Evolutionary conservation across 2,888 invertebrate genomes (phyloP).

Genomic region (Hydraecia micacea): DNA sequence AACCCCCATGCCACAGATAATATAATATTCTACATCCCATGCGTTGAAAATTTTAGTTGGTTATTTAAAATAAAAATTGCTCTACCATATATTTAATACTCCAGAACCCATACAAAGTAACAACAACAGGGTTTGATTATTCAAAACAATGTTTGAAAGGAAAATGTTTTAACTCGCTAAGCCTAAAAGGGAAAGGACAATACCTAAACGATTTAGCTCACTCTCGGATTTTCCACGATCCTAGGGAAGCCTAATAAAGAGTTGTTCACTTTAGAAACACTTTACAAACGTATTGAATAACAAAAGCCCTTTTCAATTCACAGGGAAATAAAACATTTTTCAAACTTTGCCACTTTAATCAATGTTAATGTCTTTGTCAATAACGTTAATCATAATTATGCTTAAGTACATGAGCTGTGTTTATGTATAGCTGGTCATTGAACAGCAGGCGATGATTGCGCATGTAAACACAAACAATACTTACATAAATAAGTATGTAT

Average conservation of each 20-base stretch:
- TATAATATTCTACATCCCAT: too few relatives aligned
- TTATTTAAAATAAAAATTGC: too few relatives aligned
- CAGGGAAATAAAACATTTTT: constrained; percentile 27
- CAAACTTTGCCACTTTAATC: constrained; percentile 17
- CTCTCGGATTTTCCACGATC: constrained; percentile 49
- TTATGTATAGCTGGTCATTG: constrained; percentile 63
- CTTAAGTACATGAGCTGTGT: constrained; percentile 11
- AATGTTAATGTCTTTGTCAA: constrained; percentile 26
- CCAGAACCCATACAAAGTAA: constrained; percentile 10
- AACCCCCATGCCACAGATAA: too few relatives aligned
- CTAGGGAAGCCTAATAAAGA: constrained; percentile 55
- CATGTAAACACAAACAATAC: constrained; percentile 63
- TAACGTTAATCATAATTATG: constrained; percentile 24
- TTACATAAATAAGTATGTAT: constrained; percentile 46
- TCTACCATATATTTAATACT: neutral
- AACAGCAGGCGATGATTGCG: constrained; percentile 60
- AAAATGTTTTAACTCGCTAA: constrained; percentile 53
- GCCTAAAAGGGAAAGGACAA: constrained; percentile 56
- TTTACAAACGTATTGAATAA: constrained; percentile 41
- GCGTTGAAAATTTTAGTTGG: too few relatives aligned
- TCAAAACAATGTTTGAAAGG: constrained; percentile 35
- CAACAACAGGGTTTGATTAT: constrained; percentile 35
- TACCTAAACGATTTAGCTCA: constrained; percentile 53
- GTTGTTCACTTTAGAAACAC: constrained; percentile 50
- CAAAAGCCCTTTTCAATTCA: constrained; percentile 42